Conservation (phyloP, 1,140 invertebrate species). For the Agraylea sexmaculata region DNA sequence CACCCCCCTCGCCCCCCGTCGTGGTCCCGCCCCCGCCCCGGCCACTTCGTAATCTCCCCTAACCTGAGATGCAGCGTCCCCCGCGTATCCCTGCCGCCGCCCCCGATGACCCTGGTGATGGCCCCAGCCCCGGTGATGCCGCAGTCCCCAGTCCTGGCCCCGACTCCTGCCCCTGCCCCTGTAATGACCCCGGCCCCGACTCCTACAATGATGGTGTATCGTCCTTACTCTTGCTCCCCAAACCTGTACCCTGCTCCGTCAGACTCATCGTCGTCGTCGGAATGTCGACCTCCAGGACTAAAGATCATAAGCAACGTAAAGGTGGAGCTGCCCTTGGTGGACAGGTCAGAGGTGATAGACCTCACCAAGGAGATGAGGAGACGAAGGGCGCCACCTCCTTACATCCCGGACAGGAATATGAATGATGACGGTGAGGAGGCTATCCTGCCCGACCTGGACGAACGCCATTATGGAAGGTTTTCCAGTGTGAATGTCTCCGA, state of each 20-base stretch:
- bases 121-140: not conserved
- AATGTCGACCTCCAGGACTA: slow-evolving; percentile 26
- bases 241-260: too few species aligned
- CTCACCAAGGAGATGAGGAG: too few species aligned
- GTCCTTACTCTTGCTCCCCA: too few species aligned
- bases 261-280: too few species aligned
- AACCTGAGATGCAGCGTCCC: too few species aligned
- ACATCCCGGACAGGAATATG: slow-evolving; percentile 5
- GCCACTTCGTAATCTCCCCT: too few species aligned
- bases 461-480: slow-evolving; percentile 9
- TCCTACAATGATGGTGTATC: too few species aligned
- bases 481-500: slow-evolving; percentile 7
- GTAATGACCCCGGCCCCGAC: not conserved
- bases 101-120: slow-evolving; percentile 3
- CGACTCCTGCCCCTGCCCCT: slow-evolving; percentile 6
- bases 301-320: slow-evolving; percentile 41
- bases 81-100: too few species aligned
- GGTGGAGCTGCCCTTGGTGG: slow-evolving; percentile 36
- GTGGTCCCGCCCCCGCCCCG: not conserved
- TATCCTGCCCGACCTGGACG: slow-evolving; percentile 32
- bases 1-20: slow-evolving; percentile 3
- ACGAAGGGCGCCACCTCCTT: slow-evolving; percentile 1
- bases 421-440: slow-evolving; percentile 23
- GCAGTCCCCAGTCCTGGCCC: slow-evolving; percentile 1
- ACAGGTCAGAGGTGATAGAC: slow-evolving; percentile 34